phyloP scores from a whole-genome alignment of 2,888 invertebrate genomes.

The Coenonympha arcania region DNA sequence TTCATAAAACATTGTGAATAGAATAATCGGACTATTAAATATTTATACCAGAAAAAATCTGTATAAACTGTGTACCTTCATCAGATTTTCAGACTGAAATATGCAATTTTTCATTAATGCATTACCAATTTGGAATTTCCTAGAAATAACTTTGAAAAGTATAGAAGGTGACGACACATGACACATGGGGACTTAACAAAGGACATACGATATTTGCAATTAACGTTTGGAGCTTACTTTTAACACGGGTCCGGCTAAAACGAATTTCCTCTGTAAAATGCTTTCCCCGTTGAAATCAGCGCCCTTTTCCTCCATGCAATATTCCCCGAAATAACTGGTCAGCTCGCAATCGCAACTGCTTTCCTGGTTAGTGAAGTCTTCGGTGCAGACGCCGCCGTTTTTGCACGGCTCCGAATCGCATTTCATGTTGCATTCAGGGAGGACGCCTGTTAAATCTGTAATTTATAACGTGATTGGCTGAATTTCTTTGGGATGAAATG shows the following conservation, averaged over 20 bases:
- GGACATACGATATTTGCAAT: too few relatives aligned
- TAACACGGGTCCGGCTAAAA: conserved; percentile 79
- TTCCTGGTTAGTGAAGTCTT: conserved; percentile 89
- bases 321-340: conserved; percentile 91
- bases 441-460: conserved; percentile 77
- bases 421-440: conserved; percentile 89
- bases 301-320: conserved; percentile 91
- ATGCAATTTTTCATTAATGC: too few relatives aligned
- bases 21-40: too few relatives aligned
- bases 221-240: conserved; percentile 38
- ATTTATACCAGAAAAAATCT: too few relatives aligned
- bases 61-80: too few relatives aligned
- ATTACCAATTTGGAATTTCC: too few relatives aligned
- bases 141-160: too few relatives aligned
- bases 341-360: conserved; percentile 91
- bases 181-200: too few relatives aligned
- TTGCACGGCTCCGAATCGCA: conserved; percentile 91
- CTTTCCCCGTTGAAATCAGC: conserved; percentile 92
- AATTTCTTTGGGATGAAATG: too few relatives aligned
- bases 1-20: too few relatives aligned
- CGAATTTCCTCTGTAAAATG: conserved; percentile 84
- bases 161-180: neutral
- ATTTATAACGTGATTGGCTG: too few relatives aligned
- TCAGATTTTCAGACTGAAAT: too few relatives aligned
- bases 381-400: conserved; percentile 89